Conservation (phyloP, 2,113 vertebrate genomes). For the Pterophyllum scalare region DNA sequence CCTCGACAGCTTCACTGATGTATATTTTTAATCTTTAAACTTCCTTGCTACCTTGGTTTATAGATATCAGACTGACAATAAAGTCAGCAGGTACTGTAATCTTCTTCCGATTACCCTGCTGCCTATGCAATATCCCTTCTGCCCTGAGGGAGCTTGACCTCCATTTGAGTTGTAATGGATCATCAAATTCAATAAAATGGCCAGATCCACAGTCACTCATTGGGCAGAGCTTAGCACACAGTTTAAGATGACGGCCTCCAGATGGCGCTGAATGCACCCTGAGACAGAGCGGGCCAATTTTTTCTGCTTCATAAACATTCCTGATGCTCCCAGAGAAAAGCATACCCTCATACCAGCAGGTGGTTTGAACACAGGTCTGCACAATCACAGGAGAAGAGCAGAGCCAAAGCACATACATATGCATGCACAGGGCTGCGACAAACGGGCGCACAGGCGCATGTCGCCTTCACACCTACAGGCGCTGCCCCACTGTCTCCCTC, state of each 20-base stretch:
- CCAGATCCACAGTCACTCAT: constrained; percentile 58
- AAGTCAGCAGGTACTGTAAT: constrained; percentile 73
- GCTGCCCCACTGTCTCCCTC: background rate
- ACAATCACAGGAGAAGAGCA: constrained; percentile 36
- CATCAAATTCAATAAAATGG: constrained; percentile 76
- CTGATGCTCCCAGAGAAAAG: constrained; percentile 59
- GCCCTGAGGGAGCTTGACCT: constrained; percentile 68
- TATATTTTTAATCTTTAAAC: constrained; percentile 77
- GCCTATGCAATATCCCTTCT: constrained; percentile 71
- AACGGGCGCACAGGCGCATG: constrained; percentile 2
- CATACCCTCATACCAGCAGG: constrained; percentile 62
- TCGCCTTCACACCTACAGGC: background rate
- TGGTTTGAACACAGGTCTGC: constrained; percentile 55
- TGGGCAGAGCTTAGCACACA: constrained; percentile 43
- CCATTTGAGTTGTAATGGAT: constrained; percentile 69
- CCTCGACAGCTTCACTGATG: constrained; percentile 60
- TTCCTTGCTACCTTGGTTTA: constrained; percentile 61
- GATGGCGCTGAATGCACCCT: constrained; percentile 65
- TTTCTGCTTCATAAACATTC: constrained; percentile 66
- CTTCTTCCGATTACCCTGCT: constrained; percentile 68
- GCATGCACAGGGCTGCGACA: constrained; percentile 31
- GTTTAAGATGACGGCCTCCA: constrained; percentile 56
- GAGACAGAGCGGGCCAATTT: constrained; percentile 25
- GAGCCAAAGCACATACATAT: constrained; percentile 25
- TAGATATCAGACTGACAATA: constrained; percentile 67